A percentile compares a stretch with the other conserved stretches of the same genome.
Conservation (phyloP, 1,140 invertebrate genomes). For the Cydia amplana region DNA sequence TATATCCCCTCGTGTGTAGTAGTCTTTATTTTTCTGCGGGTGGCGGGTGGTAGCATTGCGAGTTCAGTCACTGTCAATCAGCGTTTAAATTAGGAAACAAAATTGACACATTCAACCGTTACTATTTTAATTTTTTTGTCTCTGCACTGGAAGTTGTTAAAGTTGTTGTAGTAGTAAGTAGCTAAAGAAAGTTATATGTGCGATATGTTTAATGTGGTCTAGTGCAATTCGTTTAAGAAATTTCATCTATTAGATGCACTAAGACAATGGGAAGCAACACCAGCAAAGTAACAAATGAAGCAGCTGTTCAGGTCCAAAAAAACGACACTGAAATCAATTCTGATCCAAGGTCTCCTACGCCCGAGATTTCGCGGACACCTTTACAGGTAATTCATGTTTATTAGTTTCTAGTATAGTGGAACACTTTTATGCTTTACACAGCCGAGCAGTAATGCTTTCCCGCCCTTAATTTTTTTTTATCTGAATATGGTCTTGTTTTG, state of each 20-base stretch:
- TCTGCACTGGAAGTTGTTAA: constrained; percentile 13
- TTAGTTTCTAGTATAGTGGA: background rate
- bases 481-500: background rate
- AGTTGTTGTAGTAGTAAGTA: constrained; percentile 17
- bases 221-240: constrained; percentile 18
- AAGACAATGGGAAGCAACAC: constrained; percentile 67
- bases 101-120: constrained; percentile 67
- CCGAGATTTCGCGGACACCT: constrained; percentile 70
- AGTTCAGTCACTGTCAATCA: background rate
- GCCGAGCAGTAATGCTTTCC: background rate
- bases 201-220: background rate
- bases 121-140: constrained; percentile 62
- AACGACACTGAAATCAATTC: constrained; percentile 53
- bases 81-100: constrained; percentile 61
- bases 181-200: background rate
- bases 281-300: constrained; percentile 59
- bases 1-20: background rate
- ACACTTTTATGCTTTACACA: background rate
- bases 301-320: constrained; percentile 54
- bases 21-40: background rate
- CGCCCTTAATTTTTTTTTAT: background rate
- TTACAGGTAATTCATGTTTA: constrained; percentile 55
- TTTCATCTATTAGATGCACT: background rate
- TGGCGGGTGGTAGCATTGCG: background rate
- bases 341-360: constrained; percentile 74